Evolutionary conservation across 2,113 vertebrate genomes (phyloP), one percentile per base, ranked within the genome.

Genomic region (Alligator mississippiensis): DNA sequence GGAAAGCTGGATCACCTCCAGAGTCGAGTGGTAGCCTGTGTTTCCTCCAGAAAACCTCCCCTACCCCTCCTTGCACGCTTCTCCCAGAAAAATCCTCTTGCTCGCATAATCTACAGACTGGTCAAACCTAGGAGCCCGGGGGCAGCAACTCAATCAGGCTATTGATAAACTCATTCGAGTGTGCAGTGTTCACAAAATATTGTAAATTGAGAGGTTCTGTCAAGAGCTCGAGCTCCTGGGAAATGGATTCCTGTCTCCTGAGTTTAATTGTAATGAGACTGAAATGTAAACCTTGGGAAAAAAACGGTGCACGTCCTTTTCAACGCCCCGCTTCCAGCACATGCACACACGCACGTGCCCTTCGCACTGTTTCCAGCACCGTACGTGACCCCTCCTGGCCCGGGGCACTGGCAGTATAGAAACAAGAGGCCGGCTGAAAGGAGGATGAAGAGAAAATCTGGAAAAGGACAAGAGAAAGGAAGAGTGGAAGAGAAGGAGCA

Each of bases 151-250:
- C 57, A n/a, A 17, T n/a, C 77, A 5, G 19, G 81, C 62, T 54
- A 4, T 55, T 2, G 1, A 34, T 2, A 0, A n/a, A 4, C 57
- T 77, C 21, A 0, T 59, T 30, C 22, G 0, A 4, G 68, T 0
- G 1, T 2, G 88, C 47, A 6, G 80, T 0, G 0, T 10, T 27
- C 58, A 4, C 59, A 18, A 54, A 14, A 18, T 0, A 1, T 0
- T 22, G 70, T 70, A 28, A 15, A 74, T 3, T 82, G 47, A 84
- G 92, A 75, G 58, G 22, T 22, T 38, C 59, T 91, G 77, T 2
- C 78, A n/a, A 18, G 72, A 18, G n/a, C 70, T 34, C 78, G 2
- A 0, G 14, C 79, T 83, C 0, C 3, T 5, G 76, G 60, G 82
- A 70, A 74, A 91, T 9, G 5, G 0, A 88, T 30, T 28, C 90